These are phyloP conservation scores for Nettapus auritus DNA, from an alignment of 2,113 vertebrate genomes.

Conservation along the genomic window DNA sequence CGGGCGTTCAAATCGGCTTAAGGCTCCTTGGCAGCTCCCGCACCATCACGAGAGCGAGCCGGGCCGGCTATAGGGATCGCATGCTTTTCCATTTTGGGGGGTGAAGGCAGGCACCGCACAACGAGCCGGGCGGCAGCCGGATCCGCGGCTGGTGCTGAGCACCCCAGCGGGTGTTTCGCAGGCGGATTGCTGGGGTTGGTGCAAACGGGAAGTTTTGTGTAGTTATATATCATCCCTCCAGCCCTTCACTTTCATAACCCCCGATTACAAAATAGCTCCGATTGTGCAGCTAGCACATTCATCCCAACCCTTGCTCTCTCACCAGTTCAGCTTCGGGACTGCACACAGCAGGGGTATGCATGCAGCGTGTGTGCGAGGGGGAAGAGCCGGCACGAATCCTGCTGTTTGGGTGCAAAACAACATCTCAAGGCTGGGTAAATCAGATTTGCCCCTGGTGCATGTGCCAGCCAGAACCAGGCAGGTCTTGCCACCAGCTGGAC, in stretches of 20 bases:
- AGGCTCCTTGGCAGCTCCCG: constrained; percentile 68
- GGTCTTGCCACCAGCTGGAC: constrained; percentile 46
- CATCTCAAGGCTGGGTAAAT: constrained; percentile 7
- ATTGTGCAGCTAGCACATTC: constrained; percentile 16
- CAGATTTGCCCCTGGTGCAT: constrained; percentile 10
- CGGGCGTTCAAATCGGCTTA: constrained; percentile 68
- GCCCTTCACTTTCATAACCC: constrained; percentile 66
- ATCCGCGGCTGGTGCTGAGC: constrained; percentile 11
- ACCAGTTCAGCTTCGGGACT: neutral
- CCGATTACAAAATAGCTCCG: constrained; percentile 64
- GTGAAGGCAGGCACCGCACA: constrained; percentile 43
- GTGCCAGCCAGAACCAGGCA: constrained; percentile 68
- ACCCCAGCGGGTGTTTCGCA: neutral
- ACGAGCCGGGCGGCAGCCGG: constrained; percentile 16
- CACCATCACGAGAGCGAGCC: constrained; percentile 65
- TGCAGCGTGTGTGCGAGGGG: neutral
- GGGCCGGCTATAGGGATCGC: constrained; percentile 68
- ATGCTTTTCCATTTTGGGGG: constrained; percentile 76
- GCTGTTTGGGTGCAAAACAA: constrained; percentile 63
- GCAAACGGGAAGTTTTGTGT: constrained; percentile 63
- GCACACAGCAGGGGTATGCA: neutral
- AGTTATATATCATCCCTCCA: constrained; percentile 42
- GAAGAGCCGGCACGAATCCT: neutral
- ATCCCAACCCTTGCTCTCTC: constrained; percentile 43
- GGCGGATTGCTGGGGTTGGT: constrained; percentile 13